Evolutionary conservation across 2,113 vertebrate genomes (phyloP).

Genomic region (Salminus brasiliensis): DNA sequence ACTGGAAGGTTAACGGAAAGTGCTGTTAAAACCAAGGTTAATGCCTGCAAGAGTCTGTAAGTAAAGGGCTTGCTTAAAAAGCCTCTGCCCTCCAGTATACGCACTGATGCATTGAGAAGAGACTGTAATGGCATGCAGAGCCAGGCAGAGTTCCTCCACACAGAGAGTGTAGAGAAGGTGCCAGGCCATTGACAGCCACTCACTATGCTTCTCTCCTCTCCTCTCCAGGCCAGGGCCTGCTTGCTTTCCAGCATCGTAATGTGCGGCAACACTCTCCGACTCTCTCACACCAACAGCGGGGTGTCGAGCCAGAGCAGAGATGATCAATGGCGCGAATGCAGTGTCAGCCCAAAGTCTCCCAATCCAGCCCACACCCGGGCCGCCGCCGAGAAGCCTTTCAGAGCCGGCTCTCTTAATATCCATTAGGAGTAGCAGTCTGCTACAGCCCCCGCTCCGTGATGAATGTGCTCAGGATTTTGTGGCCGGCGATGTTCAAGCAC

Average conservation of each 20-base stretch:
- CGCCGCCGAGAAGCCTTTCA: neutral
- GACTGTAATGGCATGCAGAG: neutral
- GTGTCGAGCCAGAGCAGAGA: neutral
- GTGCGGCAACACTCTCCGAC: neutral
- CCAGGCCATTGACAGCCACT: neutral
- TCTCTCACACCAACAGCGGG: constrained; percentile 16
- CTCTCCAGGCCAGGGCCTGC: neutral
- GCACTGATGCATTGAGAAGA: neutral
- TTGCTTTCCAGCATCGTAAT: constrained; percentile 11
- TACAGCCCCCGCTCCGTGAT: constrained; percentile 12
- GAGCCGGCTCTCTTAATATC: constrained; percentile 30
- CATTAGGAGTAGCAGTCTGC: constrained; percentile 39
- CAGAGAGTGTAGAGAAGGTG: neutral
- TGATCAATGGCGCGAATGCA: constrained; percentile 42
- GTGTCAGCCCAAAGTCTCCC: constrained; percentile 38
- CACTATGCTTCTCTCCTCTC: constrained; percentile 1
- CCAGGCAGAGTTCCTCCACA: neutral
- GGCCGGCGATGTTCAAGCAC: constrained; percentile 38
- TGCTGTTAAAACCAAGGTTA: neutral
- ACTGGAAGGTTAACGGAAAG: neutral
- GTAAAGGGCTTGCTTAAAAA: neutral
- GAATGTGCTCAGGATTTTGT: constrained; percentile 33
- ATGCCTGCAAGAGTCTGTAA: neutral
- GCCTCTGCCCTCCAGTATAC: neutral
- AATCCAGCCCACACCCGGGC: constrained; percentile 1